These are phyloP conservation scores for Falco concolor DNA, from an alignment of 2,797 vertebrate genomes.

Conservation along the genomic window DNA sequence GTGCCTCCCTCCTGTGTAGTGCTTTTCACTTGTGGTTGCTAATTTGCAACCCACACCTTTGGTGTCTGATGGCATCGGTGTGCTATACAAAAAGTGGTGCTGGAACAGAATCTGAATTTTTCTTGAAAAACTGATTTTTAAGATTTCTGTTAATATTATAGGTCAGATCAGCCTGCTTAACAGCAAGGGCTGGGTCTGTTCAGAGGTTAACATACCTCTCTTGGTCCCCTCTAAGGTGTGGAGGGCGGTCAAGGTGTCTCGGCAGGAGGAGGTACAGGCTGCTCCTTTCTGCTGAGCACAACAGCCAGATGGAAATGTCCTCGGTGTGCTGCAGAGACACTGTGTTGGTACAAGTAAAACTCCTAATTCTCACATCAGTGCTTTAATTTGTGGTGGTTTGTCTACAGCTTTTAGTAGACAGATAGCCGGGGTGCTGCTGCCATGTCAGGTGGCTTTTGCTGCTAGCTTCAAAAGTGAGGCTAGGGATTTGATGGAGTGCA, in stretches of 20 bases:
- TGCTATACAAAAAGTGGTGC: not conserved
- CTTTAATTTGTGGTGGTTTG: not conserved
- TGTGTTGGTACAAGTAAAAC: not conserved
- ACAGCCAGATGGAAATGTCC: not conserved
- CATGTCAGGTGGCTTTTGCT: rapidly evolving
- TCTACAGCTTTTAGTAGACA: not conserved
- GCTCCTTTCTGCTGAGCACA: not conserved
- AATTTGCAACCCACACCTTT: not conserved
- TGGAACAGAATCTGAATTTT: not conserved
- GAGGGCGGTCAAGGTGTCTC: not conserved
- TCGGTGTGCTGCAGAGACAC: not conserved
- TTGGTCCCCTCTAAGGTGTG: too few species aligned
- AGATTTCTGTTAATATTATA: not conserved
- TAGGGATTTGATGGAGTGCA: not conserved
- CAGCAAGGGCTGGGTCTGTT: not conserved
- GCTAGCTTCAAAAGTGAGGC: not conserved
- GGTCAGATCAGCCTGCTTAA: not conserved
- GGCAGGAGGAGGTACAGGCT: not conserved
- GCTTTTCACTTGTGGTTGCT: not conserved
- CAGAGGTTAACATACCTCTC: not conserved
- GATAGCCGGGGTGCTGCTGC: rapidly evolving
- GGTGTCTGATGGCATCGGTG: not conserved
- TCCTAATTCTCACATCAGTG: rapidly evolving
- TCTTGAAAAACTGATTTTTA: not conserved
- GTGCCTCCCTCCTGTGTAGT: not conserved